Evolutionary conservation across 2,797 vertebrate genomes (phyloP).

Genomic region (Urophycis tenuis): DNA sequence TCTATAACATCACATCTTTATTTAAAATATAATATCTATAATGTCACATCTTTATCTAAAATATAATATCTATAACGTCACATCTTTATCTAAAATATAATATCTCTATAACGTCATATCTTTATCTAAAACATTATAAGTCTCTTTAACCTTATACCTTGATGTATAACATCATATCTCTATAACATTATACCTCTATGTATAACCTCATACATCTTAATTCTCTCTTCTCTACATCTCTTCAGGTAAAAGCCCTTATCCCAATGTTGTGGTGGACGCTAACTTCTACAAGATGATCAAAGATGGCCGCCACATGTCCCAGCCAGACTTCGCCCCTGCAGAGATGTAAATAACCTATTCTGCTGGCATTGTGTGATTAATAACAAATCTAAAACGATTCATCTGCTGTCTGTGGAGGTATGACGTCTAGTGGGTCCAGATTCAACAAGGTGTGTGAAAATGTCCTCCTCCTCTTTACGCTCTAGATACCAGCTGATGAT

Average conservation of each 20-base stretch:
- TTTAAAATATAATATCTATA: not conserved
- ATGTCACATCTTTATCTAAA: too few species aligned
- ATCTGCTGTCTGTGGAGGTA: not conserved
- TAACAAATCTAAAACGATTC: not conserved
- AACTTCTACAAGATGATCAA: slow-evolving; percentile 95
- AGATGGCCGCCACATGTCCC: slow-evolving; percentile 88
- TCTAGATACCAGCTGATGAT: slow-evolving; percentile 86
- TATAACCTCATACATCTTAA: too few species aligned
- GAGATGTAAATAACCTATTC: slow-evolving; percentile 76
- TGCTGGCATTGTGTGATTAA: not conserved
- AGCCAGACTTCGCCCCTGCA: slow-evolving; percentile 78
- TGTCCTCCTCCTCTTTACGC: slow-evolving; percentile 1
- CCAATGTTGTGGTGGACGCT: slow-evolving; percentile 84
- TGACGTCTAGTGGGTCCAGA: not conserved
- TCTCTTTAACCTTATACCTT: too few species aligned
- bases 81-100: too few species aligned
- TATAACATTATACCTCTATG: too few species aligned
- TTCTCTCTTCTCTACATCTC: too few species aligned
- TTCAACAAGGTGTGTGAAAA: not conserved
- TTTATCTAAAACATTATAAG: too few species aligned
- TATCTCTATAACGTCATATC: too few species aligned
- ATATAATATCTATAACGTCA: too few species aligned
- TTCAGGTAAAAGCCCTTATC: slow-evolving; percentile 88
- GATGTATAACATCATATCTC: too few species aligned
- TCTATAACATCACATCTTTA: not conserved